phyloP scores from a whole-genome alignment of 2,888 invertebrate genomes.

The Neoscelio sp. region DNA sequence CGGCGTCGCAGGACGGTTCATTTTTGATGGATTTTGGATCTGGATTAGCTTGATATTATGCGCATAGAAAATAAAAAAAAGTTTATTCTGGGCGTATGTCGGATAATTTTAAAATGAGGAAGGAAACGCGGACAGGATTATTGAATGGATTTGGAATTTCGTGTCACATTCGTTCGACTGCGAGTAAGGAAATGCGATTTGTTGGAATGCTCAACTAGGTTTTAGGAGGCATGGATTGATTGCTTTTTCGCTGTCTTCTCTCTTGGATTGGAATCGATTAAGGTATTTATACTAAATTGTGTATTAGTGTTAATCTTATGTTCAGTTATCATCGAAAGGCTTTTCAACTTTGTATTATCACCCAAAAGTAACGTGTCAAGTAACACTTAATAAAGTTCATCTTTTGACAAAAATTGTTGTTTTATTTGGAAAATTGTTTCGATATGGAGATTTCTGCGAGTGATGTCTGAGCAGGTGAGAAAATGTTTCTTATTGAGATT shows the following conservation, averaged over 20 bases:
- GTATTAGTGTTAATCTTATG: conserved; percentile 47
- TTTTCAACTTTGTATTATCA: conserved; percentile 62
- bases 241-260: conserved; percentile 66
- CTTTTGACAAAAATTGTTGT: conserved; percentile 32
- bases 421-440: no score
- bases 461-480: no score
- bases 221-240: conserved; percentile 63
- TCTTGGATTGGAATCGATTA: conserved; percentile 63
- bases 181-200: conserved; percentile 49
- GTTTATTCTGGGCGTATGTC: conserved; percentile 33
- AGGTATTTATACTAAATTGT: conserved; percentile 67
- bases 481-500: no score
- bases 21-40: conserved; percentile 57
- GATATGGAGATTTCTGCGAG: no score
- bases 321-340: conserved; percentile 49
- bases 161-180: conserved; percentile 53
- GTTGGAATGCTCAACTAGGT: conserved; percentile 61
- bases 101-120: conserved; percentile 36
- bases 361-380: conserved; percentile 37
- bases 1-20: conserved; percentile 27
- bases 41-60: conserved; percentile 63
- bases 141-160: conserved; percentile 60
- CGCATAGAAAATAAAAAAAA: conserved; percentile 46
- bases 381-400: conserved; percentile 41
- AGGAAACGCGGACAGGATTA: conserved; percentile 54